Evolutionary conservation across 2,797 vertebrate genomes (phyloP), one percentile per base, ranked within the genome.

Genomic region (Uromys caudimaculatus): DNA sequence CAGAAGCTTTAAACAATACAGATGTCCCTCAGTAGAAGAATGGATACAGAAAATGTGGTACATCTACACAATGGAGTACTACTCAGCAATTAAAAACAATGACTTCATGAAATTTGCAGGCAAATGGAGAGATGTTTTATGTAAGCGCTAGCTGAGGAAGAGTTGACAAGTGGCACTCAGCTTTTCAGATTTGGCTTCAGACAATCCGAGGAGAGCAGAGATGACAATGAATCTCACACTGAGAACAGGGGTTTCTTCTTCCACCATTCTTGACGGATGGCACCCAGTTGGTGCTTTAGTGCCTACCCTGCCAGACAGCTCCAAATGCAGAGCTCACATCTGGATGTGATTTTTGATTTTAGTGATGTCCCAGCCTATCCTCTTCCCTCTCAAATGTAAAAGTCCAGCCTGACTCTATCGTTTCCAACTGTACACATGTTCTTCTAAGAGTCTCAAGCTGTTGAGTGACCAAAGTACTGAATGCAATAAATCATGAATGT

Each of bases 291-390:
- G 77, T 24, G 41, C 89, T 89, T 79, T 94, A 64, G 50, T 93
- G 83, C 44, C 81, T 82, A 5, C n/a, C 24, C 67, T 86, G 81
- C 93, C 62, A 78, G 87, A 95, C 0, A 0, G 62, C 44, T 78
- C 47, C 82, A 96, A 73, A 94, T 95, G 78, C 58, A 29, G 50
- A 91, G 35, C 78, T 93, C 90, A 79, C 32, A 44, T 13, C 19
- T 82, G 69, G 44, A 77, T 79, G 87, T 3, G 86, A 69, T 73
- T 76, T 52, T 41, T 21, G 1, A 79, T 89, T 50, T 86, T 73
- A 69, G 0, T 52, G 50, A 58, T 78, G 83, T 58, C 27, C 64
- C 67, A 29, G 64, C 3, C 69, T 71, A 19, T 62, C 1, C 81
- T 89, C 88, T 41, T 54, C 58, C 41, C 86, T 86, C 58, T 76